A percentile compares a stretch with the other conserved stretches of the same genome.
Evolutionary conservation across 2,888 invertebrate genomes (phyloP).

Genomic region (Agonopterix arenella): DNA sequence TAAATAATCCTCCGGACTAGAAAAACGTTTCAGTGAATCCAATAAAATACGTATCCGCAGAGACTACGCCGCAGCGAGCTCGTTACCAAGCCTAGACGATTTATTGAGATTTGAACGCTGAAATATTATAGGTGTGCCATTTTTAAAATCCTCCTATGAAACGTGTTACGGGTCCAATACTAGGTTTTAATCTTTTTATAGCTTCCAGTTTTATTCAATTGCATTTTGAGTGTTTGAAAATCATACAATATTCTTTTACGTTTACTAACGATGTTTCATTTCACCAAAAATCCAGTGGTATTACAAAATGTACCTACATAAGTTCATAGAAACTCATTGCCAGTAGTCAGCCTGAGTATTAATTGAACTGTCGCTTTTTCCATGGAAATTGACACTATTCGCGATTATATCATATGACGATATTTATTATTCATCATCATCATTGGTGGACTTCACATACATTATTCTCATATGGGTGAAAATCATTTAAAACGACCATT

Average conservation of each 20-base stretch:
- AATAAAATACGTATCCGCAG: constrained; percentile 77
- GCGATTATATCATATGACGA: neutral
- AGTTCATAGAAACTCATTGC: too few relatives aligned
- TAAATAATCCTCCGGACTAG: constrained; percentile 75
- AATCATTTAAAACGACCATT: too few relatives aligned
- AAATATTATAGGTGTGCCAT: constrained; percentile 69
- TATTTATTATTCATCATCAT: neutral
- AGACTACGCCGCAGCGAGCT: constrained; percentile 73
- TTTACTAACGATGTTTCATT: neutral
- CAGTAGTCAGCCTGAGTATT: too few relatives aligned
- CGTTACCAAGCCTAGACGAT: constrained; percentile 76
- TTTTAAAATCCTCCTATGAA: constrained; percentile 10
- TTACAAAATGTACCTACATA: too few relatives aligned
- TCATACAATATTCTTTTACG: neutral
- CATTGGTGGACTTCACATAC: too few relatives aligned
- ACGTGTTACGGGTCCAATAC: neutral
- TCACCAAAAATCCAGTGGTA: too few relatives aligned
- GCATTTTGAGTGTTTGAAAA: too few relatives aligned
- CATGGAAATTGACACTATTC: too few relatives aligned
- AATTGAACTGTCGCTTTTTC: too few relatives aligned
- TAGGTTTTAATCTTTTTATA: too few relatives aligned
- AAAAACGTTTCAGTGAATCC: constrained; percentile 76
- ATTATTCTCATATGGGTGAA: too few relatives aligned
- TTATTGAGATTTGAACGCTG: constrained; percentile 76
- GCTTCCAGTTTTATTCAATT: too few relatives aligned